Evolutionary conservation across 2,888 invertebrate species (phyloP), one percentile per base, ranked within the genome.

Genomic region (Pilophorus perplexus): DNA sequence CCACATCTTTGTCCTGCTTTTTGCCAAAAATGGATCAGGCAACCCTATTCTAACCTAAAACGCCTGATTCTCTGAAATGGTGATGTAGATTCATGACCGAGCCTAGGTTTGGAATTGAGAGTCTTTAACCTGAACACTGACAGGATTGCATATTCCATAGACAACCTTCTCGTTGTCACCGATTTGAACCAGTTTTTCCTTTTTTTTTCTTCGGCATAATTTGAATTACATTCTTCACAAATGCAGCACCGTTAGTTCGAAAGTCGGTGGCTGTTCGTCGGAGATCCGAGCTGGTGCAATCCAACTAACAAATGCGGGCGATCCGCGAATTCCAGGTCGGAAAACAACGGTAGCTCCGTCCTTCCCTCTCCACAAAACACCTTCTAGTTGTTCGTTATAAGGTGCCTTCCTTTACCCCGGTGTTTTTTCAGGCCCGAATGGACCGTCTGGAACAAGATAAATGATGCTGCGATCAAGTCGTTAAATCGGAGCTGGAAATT

Each of bases 321-420:
- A 52, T 52, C 52, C 52, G 52, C 52, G 52, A 52, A 52, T 52
- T 52, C 52, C 52, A 52, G 52, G 52, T 28, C 52, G 33, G 18
- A 14, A 52, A 52, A 52, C 52, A 52, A 52, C 52, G 52, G 52
- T 52, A 52, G 52, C 52, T 28, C 33, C 25, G n/a, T 16, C 28
- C 8, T 18, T 5, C 10, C 52, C 18, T 8, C 2, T 14, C 3
- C 14, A n/a, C 3, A n/a, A n/a, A n/a, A n/a, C n/a, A n/a, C n/a
- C n/a, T n/a, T n/a, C n/a, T n/a, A n/a, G n/a, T n/a, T n/a, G n/a
- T n/a, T n/a, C n/a, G n/a, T n/a, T n/a, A n/a, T n/a, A n/a, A n/a
- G n/a, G n/a, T n/a, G n/a, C n/a, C n/a, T n/a, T n/a, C n/a, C n/a
- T n/a, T n/a, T n/a, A n/a, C n/a, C n/a, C n/a, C n/a, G 22, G 5